Conservation (phyloP, 2,113 vertebrate species). For the Poeciliopsis prolifica region DNA sequence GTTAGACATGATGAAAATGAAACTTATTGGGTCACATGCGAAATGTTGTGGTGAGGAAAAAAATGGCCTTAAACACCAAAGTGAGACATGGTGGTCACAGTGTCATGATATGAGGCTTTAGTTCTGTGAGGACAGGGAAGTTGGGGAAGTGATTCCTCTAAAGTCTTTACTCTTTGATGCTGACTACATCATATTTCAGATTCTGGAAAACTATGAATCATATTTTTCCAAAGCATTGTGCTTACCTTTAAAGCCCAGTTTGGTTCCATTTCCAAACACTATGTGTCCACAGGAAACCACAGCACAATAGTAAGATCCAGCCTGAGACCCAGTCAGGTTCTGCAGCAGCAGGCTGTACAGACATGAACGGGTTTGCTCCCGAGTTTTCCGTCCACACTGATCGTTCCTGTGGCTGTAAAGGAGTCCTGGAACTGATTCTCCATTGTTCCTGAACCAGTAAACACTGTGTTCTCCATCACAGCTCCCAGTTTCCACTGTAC, state of each 20-base stretch:
- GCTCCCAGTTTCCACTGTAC: conserved; percentile 40
- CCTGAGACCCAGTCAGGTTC: conserved; percentile 15
- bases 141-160: too few species aligned
- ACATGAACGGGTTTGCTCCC: conserved; percentile 37
- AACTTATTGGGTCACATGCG: too few species aligned
- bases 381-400: conserved; percentile 21
- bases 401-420: conserved; percentile 43
- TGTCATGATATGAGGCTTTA: too few species aligned
- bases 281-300: conserved; percentile 61
- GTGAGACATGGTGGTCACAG: too few species aligned
- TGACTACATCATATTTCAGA: too few species aligned
- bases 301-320: conserved; percentile 49
- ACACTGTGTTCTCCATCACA: conserved; percentile 60
- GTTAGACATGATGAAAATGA: too few species aligned
- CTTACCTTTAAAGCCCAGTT: conserved; percentile 8
- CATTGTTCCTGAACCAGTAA: conserved; percentile 59
- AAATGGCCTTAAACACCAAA: too few species aligned
- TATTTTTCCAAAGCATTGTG: neutral
- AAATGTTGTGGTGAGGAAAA: too few species aligned
- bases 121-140: too few species aligned
- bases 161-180: too few species aligned
- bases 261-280: conserved; percentile 49
- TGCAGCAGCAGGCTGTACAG: conserved; percentile 29
- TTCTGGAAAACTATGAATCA: too few species aligned
- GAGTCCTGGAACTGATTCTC: conserved; percentile 34